Conservation (phyloP, 2,113 vertebrate genomes). For the Galeopterus variegatus region DNA sequence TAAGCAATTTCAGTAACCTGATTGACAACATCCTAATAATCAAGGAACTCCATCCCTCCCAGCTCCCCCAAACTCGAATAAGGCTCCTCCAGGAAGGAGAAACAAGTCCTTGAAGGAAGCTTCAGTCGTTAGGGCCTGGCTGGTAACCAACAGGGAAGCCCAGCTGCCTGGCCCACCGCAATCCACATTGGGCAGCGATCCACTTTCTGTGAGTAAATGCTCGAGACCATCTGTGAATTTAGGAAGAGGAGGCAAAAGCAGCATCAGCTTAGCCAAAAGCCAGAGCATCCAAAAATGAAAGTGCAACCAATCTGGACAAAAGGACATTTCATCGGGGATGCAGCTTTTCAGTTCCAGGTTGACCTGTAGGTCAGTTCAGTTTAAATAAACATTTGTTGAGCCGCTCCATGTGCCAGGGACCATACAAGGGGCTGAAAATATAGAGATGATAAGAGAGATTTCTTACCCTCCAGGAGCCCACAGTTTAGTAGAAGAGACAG, state of each 20-base stretch:
- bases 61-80: not conserved
- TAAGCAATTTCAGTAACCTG: not conserved
- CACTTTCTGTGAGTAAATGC: constrained; percentile 71
- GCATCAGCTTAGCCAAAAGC: constrained; percentile 68
- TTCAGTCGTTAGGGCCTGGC: constrained; percentile 70
- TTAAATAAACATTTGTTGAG: constrained; percentile 80
- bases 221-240: constrained; percentile 83
- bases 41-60: not conserved
- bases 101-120: constrained; percentile 62
- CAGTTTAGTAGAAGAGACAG: not conserved
- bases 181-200: constrained; percentile 68
- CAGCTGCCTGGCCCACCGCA: constrained; percentile 82
- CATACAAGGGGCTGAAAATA: not conserved
- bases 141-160: constrained; percentile 76
- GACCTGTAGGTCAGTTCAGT: constrained; percentile 69
- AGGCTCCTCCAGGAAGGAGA: constrained; percentile 18
- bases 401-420: not conserved
- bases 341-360: constrained; percentile 56
- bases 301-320: constrained; percentile 67
- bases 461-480: not conserved
- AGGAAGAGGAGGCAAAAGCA: constrained; percentile 71
- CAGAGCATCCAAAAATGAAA: constrained; percentile 73
- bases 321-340: constrained; percentile 49
- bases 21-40: not conserved
- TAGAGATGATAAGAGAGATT: not conserved